Evolutionary conservation across 2,888 invertebrate species (phyloP), one percentile per base, ranked within the genome.

Genomic region (Melanargia galathea): DNA sequence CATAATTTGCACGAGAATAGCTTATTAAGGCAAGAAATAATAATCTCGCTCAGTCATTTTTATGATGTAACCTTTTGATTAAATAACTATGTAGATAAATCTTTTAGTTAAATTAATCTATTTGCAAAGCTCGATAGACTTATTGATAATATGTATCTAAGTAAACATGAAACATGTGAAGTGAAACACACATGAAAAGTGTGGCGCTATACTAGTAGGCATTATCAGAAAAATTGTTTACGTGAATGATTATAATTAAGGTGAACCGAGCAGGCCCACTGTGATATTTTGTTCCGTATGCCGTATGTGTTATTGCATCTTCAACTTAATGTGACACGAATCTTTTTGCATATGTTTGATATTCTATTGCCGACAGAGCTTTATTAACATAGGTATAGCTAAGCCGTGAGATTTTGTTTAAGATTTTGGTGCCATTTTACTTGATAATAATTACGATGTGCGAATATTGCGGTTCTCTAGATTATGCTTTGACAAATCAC

Each of bases 401-500:
- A 75, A 74, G 70, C 77, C 82, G 80, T 82, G 82, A 82, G 82
- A 82, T 81, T 77, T 78, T 72, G 76, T 72, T 70, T 75, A 77
- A 85, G 86, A 86, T 89, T 88, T 80, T 80, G 86, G 84, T 88
- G 86, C 86, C 86, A 88, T 89, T 90, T 88, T 86, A 84, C 84
- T 80, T 81, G 90, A 89, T 90, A 90, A 91, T 90, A 90, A 91
- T 90, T 90, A 90, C 90, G 90, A 91, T 90, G 90, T 91, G 90
- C 89, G 90, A 90, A 91, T 90, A 89, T 84, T 86, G 88, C 85
- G 82, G 89, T 89, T 87, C 87, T 87, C 85, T 85, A 88, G 89
- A 90, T 90, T 91, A 90, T 90, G 86, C 90, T 91, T 90, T 91
- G 91, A 91, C 91, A 91, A 91, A 91, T 91, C 91, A 91, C 91